Evolutionary conservation across 2,797 vertebrate genomes (phyloP), one percentile per base, ranked within the genome.

Genomic region (Sebastes kiyomatsui): DNA sequence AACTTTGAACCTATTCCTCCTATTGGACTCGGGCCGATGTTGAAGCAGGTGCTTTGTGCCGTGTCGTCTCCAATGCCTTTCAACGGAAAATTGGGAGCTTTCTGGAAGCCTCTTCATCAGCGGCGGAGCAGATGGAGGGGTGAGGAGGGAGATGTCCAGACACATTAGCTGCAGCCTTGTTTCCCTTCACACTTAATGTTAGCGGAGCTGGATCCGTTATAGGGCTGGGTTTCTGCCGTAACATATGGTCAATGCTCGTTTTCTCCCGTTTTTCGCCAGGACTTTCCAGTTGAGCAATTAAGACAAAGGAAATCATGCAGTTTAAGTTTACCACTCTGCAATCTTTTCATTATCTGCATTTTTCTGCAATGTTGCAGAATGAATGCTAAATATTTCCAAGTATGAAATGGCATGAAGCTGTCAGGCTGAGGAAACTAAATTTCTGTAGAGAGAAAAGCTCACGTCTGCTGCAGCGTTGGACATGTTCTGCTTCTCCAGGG

Each of bases 141-240:
- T 76, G 84, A 89, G 56, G 75, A 72, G 77, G 32, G 70, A 87
- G 68, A 72, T 66, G 87, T 92, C 88, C 4, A 81, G 77, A 90
- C 85, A 60, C 80, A 93, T 94, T 92, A 90, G 74, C 69, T 64
- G 22, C 64, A 58, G 77, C 79, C 72, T 81, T 56, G 72, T 89
- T 77, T 83, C 81, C 66, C 49, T 82, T 84, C 87, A 90, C 79
- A 75, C 81, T 66, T 52, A 42, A 90, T n/a, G 8, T 79, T 77
- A 72, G 72, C 23, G 0, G 54, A 52, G 81, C 69, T 62, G 56
- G 72, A 79, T 74, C 64, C 61, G 83, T 67, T 80, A 23, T 2
- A 3, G 2, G 14, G 33, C 33, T 79, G 70, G 68, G 58, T 60
- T 77, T 78, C 18, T 55, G 75, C 80, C 60, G 27, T 12, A 38